Percentiles rank a stretch among this genome's conserved stretches.
Conservation (phyloP, 1,140 invertebrate genomes). For the Listronotus oregonensis region DNA sequence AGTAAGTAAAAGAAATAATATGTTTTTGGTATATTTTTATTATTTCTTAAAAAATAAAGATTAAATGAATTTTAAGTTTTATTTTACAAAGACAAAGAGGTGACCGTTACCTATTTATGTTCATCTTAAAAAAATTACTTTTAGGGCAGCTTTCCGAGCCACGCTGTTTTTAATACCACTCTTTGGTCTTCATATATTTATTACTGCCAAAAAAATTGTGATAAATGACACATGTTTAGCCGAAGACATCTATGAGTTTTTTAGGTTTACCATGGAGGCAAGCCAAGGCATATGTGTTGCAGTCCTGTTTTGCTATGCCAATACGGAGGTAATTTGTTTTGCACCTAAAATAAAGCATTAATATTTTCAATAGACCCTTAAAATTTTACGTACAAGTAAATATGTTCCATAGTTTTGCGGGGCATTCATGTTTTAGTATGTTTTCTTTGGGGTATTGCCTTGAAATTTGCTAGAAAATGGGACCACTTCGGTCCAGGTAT, state of each 20-base stretch:
- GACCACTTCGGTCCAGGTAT: too few species aligned
- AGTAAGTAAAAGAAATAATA: slow-evolving; percentile 41
- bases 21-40: too few species aligned
- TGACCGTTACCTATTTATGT: too few species aligned
- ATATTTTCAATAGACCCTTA: slow-evolving; percentile 15
- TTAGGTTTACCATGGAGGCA: slow-evolving; percentile 61
- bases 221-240: slow-evolving; percentile 54
- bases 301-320: slow-evolving; percentile 64
- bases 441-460: too few species aligned
- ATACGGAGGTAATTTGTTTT: slow-evolving; percentile 60
- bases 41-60: too few species aligned
- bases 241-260: slow-evolving; percentile 62
- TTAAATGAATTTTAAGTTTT: too few species aligned
- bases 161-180: slow-evolving; percentile 48
- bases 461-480: too few species aligned
- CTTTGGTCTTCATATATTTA: slow-evolving; percentile 50
- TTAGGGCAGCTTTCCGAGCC: slow-evolving; percentile 46
- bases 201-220: slow-evolving; percentile 45
- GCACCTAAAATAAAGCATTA: too few species aligned
- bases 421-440: too few species aligned
- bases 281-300: slow-evolving; percentile 64
- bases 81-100: too few species aligned
- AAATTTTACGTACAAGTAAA: not conserved
- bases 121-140: slow-evolving; percentile 21
- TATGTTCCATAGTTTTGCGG: not conserved